Conservation (phyloP, 2,888 invertebrate species). For the Nomada ferruginata region DNA sequence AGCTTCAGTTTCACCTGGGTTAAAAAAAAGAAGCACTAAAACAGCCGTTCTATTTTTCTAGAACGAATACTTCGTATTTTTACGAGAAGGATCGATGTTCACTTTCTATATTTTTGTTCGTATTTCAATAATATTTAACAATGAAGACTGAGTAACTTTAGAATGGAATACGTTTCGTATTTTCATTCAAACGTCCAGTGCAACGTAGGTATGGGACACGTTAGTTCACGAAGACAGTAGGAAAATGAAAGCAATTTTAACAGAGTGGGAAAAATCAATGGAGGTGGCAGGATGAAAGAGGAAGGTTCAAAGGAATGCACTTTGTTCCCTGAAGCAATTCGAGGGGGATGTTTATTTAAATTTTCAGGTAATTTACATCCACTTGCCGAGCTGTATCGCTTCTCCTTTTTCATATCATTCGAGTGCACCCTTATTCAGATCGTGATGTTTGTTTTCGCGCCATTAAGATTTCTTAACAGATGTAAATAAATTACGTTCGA, state of each 20-base stretch:
- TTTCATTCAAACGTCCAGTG: conserved; percentile 24
- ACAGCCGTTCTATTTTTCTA: too few relatives aligned
- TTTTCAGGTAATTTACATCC: conserved; percentile 71
- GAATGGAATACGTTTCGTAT: not conserved
- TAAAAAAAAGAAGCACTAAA: not conserved
- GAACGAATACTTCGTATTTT: not conserved
- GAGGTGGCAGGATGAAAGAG: conserved; percentile 45
- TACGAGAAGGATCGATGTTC: not conserved
- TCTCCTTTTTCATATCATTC: conserved; percentile 20
- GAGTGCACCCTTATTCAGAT: conserved; percentile 34
- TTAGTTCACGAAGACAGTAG: conserved; percentile 11
- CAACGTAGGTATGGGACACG: not conserved
- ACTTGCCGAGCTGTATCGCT: conserved; percentile 59
- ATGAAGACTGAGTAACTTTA: not conserved
- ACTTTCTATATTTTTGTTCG: not conserved
- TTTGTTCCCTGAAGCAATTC: conserved; percentile 53
- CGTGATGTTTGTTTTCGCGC: conserved; percentile 27
- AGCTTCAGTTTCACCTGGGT: not conserved
- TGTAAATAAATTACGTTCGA: conserved; percentile 6
- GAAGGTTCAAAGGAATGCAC: conserved; percentile 56
- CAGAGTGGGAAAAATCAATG: conserved; percentile 51
- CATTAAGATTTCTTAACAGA: conserved; percentile 14
- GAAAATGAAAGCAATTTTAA: conserved; percentile 53
- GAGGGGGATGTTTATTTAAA: conserved; percentile 69
- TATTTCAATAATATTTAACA: conserved; percentile 4